Percentiles rank a stretch among this genome's conserved stretches.
phyloP scores from a whole-genome alignment of 2,113 vertebrate species.

The Charadrius vociferus region DNA sequence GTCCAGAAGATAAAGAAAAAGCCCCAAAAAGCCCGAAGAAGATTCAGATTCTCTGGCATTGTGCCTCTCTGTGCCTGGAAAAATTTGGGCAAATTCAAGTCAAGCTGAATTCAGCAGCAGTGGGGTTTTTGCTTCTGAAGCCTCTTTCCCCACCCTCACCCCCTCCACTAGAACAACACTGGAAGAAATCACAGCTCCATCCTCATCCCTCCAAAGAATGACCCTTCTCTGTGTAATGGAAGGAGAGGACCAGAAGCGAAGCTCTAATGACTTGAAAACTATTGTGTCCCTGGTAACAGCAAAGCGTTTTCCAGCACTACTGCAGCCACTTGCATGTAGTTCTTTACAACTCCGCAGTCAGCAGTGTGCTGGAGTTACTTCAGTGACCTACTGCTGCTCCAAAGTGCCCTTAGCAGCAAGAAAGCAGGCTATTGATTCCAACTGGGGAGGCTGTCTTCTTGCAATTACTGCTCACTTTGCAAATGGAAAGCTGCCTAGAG shows the following conservation, averaged over 20 bases:
- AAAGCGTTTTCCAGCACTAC: constrained; percentile 66
- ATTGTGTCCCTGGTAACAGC: constrained; percentile 74
- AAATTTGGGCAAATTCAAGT: constrained; percentile 17
- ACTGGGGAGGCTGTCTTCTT: constrained; percentile 67
- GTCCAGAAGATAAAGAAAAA: constrained; percentile 80
- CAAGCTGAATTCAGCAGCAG: neutral
- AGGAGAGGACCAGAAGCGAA: constrained; percentile 52
- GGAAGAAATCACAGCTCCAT: constrained; percentile 64
- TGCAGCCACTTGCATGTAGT: constrained; percentile 77
- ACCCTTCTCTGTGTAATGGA: constrained; percentile 29
- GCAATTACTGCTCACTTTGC: constrained; percentile 76
- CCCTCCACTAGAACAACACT: constrained; percentile 2
- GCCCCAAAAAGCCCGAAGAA: constrained; percentile 57
- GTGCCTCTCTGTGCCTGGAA: constrained; percentile 22
- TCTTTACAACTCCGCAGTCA: constrained; percentile 83
- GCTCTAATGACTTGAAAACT: constrained; percentile 73
- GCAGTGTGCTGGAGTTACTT: constrained; percentile 71
- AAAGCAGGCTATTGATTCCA: constrained; percentile 73
- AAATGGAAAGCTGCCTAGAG: constrained; percentile 49
- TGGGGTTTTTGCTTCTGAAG: neutral
- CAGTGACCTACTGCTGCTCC: constrained; percentile 72
- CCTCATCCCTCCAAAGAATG: constrained; percentile 55
- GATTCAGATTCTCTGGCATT: constrained; percentile 75
- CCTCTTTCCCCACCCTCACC: neutral
- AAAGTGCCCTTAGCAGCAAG: constrained; percentile 65